These are phyloP conservation scores for Lonchura striata DNA, from an alignment of 2,113 vertebrate species.

Conservation along the genomic window DNA sequence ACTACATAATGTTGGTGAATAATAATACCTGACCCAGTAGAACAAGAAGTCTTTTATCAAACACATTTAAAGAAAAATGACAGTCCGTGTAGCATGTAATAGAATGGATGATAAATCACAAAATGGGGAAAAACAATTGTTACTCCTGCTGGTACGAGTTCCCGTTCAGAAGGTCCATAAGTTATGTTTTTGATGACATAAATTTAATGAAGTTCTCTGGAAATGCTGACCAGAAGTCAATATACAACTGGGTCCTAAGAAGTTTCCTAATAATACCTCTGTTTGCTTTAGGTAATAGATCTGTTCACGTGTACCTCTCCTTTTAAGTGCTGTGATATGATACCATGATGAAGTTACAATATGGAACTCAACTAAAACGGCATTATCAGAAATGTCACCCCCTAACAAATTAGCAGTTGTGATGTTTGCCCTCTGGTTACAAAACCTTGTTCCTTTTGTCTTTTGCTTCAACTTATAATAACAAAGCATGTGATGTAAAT, in stretches of 20 bases:
- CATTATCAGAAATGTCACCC: slow-evolving; percentile 67
- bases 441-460: slow-evolving; percentile 63
- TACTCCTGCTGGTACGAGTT: slow-evolving; percentile 30
- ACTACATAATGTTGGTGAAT: slow-evolving; percentile 22
- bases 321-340: slow-evolving; percentile 43
- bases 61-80: slow-evolving; percentile 65
- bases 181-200: slow-evolving; percentile 56
- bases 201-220: slow-evolving; percentile 69
- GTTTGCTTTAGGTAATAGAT: slow-evolving; percentile 53
- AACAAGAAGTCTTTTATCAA: slow-evolving; percentile 61
- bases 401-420: slow-evolving; percentile 60
- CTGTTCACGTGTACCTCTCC: slow-evolving; percentile 26
- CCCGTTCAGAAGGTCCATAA: slow-evolving; percentile 2
- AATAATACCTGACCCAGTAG: slow-evolving; percentile 40
- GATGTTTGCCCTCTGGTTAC: slow-evolving; percentile 59
- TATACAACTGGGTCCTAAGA: slow-evolving; percentile 24
- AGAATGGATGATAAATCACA: slow-evolving; percentile 62
- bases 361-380: slow-evolving; percentile 12
- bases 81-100: background rate
- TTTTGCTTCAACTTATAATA: slow-evolving; percentile 66
- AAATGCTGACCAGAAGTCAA: slow-evolving; percentile 68
- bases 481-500: slow-evolving; percentile 36
- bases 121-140: slow-evolving; percentile 49
- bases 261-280: slow-evolving; percentile 52
- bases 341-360: slow-evolving; percentile 61